Base-by-base conservation (phyloP, 2,113 vertebrate species). In the Enhydra lutris region DNA sequence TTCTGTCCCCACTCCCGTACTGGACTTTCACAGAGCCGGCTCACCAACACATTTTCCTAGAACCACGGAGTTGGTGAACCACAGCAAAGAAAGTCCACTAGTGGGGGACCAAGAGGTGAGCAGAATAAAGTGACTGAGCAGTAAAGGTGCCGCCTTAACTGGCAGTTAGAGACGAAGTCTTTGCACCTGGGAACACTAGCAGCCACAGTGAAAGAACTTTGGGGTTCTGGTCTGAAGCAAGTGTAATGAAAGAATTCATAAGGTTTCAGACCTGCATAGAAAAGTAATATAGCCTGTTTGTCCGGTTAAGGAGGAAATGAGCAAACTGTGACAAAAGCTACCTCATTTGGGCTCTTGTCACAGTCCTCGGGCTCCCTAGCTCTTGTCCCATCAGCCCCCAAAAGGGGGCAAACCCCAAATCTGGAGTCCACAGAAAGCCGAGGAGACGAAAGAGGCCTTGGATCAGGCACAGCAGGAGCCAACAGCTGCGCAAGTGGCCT, bases 251-350 rank as follows among this genome's bases (percentile, higher is more conserved):
- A 81, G 84, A n/a, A 45, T 39, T 69, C 50, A 20, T 23, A 45
- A 57, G 50, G 67, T 90, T 80, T 52, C 96, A 50, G 3, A 23
- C 36, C 47, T 17, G 24, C 29, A 11, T 17, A 17, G 67, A 85
- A 50, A 82, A 34, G 34, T 24, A 26, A 39, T 34, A 17, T 14
- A 91, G 80, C 63, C 67, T 45, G 73, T 87, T 59, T 52, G 82
- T 89, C 81, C 65, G 94, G 84, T 88, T 84, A 47, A 65, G 61
- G 80, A 94, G 80, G 79, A 93, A 88, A 84, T 23, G 34, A 80
- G 6, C 59, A 80, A 73, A 50, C n/a, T 17, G 3, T 34, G 85
- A 63, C 63, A 47, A 74, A 34, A 69, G 21, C 39, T 76, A 63
- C 36, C 45, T 85, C 47, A 29, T 52, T 89, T 47, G 29, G 83